phyloP scores from a whole-genome alignment of 2,797 vertebrate species.

The Rhynchotus rufescens region DNA sequence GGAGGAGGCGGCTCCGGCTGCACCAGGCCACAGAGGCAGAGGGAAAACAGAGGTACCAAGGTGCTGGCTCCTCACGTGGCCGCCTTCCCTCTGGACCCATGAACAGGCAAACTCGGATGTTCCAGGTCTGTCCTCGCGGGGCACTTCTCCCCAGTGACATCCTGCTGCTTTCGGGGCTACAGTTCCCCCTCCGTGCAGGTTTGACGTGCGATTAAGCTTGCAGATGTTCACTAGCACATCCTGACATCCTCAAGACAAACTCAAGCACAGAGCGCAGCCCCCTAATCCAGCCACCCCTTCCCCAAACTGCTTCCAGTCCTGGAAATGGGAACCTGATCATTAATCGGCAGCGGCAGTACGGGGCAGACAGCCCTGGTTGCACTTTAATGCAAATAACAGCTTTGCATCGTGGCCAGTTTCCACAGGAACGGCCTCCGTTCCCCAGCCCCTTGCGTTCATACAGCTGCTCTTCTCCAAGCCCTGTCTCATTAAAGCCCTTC shows the following conservation, averaged over 20 bases:
- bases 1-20: too few relatives aligned
- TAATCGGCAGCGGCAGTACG: too few relatives aligned
- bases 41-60: too few relatives aligned
- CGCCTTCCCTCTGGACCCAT: background rate
- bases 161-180: background rate
- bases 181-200: background rate
- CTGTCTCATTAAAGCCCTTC: background rate
- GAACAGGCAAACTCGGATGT: rapidly evolving
- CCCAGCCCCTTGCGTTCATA: background rate
- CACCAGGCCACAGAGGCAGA: too few relatives aligned
- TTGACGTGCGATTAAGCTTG: background rate
- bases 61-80: rapidly evolving
- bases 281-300: background rate
- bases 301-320: background rate
- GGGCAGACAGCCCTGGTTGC: background rate
- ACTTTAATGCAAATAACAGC: background rate
- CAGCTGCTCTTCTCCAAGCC: background rate
- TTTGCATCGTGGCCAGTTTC: background rate
- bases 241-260: background rate
- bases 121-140: background rate
- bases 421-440: background rate
- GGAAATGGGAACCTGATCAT: background rate
- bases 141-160: background rate
- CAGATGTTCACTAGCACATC: background rate
- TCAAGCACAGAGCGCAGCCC: background rate